Evolutionary conservation across 2,888 invertebrate genomes (phyloP), one percentile per base, ranked within the genome.

Genomic region (Drepana falcataria): DNA sequence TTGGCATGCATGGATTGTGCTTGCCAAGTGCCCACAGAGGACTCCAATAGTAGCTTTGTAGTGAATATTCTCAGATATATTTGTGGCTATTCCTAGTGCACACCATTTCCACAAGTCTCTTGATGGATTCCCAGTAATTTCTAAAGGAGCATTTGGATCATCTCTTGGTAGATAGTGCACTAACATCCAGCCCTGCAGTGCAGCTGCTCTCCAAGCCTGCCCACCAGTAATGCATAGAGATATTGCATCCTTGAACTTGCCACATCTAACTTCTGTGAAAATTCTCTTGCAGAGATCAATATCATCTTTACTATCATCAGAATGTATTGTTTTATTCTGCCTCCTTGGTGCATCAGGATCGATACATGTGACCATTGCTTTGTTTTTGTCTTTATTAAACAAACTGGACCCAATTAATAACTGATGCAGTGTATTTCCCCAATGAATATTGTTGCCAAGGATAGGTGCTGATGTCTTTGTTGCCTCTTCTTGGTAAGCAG

Each of bases 341-440:
- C 97, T 92, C 51, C 94, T 88, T 0, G 96, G 96, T 34, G 98
- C 98, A 93, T 98, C 98, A 1, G 98, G 98, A 85, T 98, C 98
- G 78, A 97, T 87, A 57, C 93, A 93, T 37, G 93, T 92, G 0
- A 96, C 93, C 85, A 91, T 88, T 37, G 85, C 69, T 55, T 79
- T 84, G 58, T 72, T 85, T 48, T 79, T 86, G 49, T 90, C 89
- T 69, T 87, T 89, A 59, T 91, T 89, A 61, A 91, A 91, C 48
- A 91, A 71, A 70, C 88, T 91, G 7, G 79, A 73, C 4, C 91
- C 90, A 59, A 88, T 80, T 58, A 95, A 87, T 54, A 96, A 78
- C 69, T 96, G 94, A 81, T 96, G 96, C 34, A 98, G 88, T 2
- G 98, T 97, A 77, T 98, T 98, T 79, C 97, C 97, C 97, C 98